phyloP scores from a whole-genome alignment of 2,797 vertebrate species.

The Melanogrammus aeglefinus region DNA sequence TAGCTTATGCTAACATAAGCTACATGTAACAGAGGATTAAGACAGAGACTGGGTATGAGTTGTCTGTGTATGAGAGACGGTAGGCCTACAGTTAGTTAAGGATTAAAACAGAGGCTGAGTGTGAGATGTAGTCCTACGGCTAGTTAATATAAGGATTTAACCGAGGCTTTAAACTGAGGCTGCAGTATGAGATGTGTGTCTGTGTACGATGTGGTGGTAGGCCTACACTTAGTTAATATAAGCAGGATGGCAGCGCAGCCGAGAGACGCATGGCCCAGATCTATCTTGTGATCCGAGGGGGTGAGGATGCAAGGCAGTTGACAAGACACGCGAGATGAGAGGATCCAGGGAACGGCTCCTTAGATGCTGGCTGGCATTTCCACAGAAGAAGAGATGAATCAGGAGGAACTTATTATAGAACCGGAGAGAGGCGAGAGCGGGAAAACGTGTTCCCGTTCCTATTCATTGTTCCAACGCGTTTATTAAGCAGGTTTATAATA shows the following conservation, averaged over 20 bases:
- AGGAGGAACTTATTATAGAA: neutral
- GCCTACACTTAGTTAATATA: neutral
- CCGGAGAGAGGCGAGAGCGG: neutral
- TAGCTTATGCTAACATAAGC: too few relatives aligned
- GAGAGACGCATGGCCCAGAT: constrained; percentile 37
- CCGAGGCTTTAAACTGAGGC: too few relatives aligned
- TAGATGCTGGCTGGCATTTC: neutral
- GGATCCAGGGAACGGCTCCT: neutral
- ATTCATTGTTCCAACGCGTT: neutral
- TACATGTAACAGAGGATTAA: too few relatives aligned
- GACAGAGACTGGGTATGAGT: too few relatives aligned
- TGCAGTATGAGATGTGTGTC: too few relatives aligned
- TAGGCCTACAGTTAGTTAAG: neutral
- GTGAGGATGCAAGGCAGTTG: constrained; percentile 23
- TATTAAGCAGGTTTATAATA: neutral
- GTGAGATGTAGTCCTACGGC: neutral
- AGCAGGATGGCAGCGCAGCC: constrained; percentile 12
- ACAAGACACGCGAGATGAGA: constrained; percentile 35
- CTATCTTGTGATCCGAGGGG: constrained; percentile 10
- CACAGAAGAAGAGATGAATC: constrained; percentile 2
- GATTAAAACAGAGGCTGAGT: too few relatives aligned
- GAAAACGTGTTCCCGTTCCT: neutral
- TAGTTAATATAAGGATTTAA: neutral
- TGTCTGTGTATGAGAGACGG: too few relatives aligned
- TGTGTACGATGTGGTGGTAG: too few relatives aligned